Base-by-base conservation (phyloP, 2,113 vertebrate species). In the Craseonycteris thonglongyai region DNA sequence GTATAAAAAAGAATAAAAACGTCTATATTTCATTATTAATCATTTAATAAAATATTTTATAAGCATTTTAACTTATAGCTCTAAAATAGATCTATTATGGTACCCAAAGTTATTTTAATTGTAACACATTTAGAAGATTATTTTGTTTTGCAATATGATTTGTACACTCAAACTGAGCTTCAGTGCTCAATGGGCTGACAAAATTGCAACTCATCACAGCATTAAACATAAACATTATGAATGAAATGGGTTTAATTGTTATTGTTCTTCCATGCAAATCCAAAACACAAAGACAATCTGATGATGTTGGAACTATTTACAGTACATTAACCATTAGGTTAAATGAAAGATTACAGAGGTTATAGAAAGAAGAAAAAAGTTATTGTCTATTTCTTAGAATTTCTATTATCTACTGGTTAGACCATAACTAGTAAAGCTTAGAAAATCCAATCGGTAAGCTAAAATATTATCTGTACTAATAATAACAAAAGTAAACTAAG, bases 261-360 rank as follows among this genome's bases (percentile, higher is more conserved):
- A 61, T 45, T 94, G 59, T 90, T 93, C 89, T 95, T 92, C 90
- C 94, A 69, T 59, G 84, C 54, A 78, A 92, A 92, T 87, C 69
- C 15, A 80, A 85, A 96, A 81, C 47, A 71, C 28, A 13, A 72
- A 88, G 93, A 76, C 59, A 95, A 78, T 90, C 66, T 71, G 81
- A 95, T 94, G 91, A 92, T 40, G 81, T 66, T 92, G 45, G 49
- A 92, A 87, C 88, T 90, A 51, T 76, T 95, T 92, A 78, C 8
- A 61, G 88, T 30, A 92, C 94, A 78, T 96, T 95, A 92, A 78
- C 72, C 65, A 78, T 54, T 38, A 92, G 54, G 94, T 56, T 92
- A 93, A 58, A 33, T 66, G 66, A 92, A 84, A 71, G 71, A 95
- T 58, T 92, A 84, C 83, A 93, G 61, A 87, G 59, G 47, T 82